Conservation (phyloP, 2,797 vertebrate genomes). For the Loriculus beryllinus region DNA sequence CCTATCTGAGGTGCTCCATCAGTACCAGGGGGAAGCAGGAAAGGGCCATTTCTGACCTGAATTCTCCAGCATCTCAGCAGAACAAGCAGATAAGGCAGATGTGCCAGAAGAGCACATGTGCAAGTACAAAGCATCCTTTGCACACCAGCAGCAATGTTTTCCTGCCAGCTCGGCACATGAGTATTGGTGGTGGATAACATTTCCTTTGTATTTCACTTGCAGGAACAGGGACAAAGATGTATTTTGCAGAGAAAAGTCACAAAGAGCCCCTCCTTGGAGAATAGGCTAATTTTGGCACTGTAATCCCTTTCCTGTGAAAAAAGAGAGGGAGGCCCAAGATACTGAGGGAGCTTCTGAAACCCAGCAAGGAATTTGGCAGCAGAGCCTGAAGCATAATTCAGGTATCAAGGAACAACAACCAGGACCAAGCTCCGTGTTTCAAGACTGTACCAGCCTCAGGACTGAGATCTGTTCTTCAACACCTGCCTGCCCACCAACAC, state of each 20-base stretch:
- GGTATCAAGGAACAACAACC: background rate
- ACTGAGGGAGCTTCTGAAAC: background rate
- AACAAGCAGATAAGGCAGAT: background rate
- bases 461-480: background rate
- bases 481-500: background rate
- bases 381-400: background rate
- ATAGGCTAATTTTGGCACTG: background rate
- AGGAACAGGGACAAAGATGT: background rate
- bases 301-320: background rate
- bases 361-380: background rate
- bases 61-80: background rate
- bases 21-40: background rate
- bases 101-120: background rate
- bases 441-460: background rate
- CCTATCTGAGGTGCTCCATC: background rate
- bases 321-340: background rate
- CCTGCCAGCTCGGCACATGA: background rate
- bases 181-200: background rate
- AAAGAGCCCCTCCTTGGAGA: slow-evolving; percentile 17
- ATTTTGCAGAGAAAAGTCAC: background rate
- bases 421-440: background rate
- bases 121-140: background rate
- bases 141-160: background rate
- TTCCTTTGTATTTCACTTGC: slow-evolving; percentile 4
- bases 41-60: background rate